Conservation (phyloP, 2,888 invertebrate species). For the Theretra japonica region DNA sequence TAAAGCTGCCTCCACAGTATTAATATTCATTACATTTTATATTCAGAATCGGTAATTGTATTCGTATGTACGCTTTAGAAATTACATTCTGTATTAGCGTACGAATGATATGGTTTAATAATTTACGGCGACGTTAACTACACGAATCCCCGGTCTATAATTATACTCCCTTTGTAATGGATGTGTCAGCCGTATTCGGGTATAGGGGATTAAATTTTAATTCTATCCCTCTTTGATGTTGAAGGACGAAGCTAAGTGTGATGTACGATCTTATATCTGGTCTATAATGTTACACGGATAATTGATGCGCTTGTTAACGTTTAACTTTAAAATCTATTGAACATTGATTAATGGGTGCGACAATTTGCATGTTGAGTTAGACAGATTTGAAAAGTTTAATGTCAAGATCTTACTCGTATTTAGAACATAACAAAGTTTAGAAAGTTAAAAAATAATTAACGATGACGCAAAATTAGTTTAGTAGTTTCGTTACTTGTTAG, state of each 20-base stretch:
- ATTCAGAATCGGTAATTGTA: slow-evolving; percentile 9
- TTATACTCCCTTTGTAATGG: slow-evolving; percentile 30
- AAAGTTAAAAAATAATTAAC: no score
- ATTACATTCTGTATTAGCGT: slow-evolving; percentile 32
- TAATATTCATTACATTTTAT: slow-evolving; percentile 18
- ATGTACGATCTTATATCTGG: slow-evolving; percentile 1
- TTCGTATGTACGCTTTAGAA: slow-evolving; percentile 11
- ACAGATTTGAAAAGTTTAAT: no score
- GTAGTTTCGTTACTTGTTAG: no score
- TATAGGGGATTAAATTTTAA: slow-evolving; percentile 40
- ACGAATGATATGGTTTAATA: slow-evolving; percentile 30
- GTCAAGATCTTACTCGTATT: no score
- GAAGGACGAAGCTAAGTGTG: slow-evolving; percentile 8
- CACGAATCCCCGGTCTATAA: slow-evolving; percentile 24
- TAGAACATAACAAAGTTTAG: no score
- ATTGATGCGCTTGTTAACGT: neutral
- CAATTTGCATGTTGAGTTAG: no score
- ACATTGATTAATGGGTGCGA: neutral
- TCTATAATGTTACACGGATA: neutral
- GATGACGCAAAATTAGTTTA: no score
- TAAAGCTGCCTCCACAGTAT: neutral
- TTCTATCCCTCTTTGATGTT: slow-evolving; percentile 39
- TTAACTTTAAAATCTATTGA: neutral
- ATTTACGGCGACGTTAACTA: slow-evolving; percentile 28
- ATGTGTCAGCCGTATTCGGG: slow-evolving; percentile 37